Conservation (phyloP, 2,888 invertebrate species). For the Ectemnius cavifrons region DNA sequence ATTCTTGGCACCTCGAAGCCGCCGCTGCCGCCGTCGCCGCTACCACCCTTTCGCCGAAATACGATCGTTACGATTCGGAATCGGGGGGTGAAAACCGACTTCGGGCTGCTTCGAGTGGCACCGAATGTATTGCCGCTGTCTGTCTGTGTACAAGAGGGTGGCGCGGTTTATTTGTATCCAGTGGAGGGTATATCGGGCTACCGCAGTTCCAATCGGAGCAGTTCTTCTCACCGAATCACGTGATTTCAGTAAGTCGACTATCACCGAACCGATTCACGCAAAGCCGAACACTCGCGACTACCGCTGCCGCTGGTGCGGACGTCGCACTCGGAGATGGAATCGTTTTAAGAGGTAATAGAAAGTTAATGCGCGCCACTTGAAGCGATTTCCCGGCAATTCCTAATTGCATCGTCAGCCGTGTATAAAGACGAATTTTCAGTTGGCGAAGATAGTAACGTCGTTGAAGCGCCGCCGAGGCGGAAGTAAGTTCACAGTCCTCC, state of each 20-base stretch:
- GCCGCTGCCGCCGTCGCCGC: conserved; percentile 21
- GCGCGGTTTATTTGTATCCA: neutral
- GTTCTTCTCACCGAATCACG: conserved; percentile 49
- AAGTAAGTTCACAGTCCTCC: too few relatives aligned
- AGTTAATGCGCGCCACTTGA: neutral
- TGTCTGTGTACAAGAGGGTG: conserved; percentile 4
- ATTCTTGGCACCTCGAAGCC: conserved; percentile 49
- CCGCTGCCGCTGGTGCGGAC: conserved; percentile 35
- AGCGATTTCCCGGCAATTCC: neutral
- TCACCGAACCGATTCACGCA: conserved; percentile 32
- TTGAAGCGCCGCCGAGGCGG: neutral
- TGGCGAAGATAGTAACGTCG: neutral
- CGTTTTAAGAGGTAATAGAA: conserved; percentile 41
- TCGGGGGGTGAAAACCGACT: conserved; percentile 50
- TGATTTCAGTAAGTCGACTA: conserved; percentile 54
- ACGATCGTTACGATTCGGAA: conserved; percentile 56
- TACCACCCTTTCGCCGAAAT: conserved; percentile 44
- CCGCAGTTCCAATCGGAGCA: conserved; percentile 32
- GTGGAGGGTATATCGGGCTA: conserved; percentile 25
- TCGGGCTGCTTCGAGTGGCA: conserved; percentile 19
- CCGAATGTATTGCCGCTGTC: conserved; percentile 26
- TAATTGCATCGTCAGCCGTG: neutral
- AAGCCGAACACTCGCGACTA: too few relatives aligned
- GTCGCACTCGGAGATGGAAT: conserved; percentile 35
- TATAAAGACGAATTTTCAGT: neutral